Evolutionary conservation across 2,113 vertebrate species (phyloP).

Genomic region (Syngnathus scovelli): DNA sequence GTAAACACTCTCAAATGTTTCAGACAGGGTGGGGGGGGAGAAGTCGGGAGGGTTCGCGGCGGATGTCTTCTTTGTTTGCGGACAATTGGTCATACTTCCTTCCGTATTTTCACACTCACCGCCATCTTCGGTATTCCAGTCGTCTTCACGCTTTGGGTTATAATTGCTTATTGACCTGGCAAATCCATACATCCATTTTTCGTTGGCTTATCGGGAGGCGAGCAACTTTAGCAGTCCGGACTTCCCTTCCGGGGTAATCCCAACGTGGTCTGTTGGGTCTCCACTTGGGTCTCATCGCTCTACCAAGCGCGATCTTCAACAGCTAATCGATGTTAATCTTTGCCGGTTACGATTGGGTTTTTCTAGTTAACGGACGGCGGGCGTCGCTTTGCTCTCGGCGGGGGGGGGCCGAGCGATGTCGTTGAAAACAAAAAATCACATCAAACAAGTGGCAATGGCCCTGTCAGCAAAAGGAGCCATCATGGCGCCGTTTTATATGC

Average conservation of each 20-base stretch:
- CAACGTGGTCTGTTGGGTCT: too few species aligned
- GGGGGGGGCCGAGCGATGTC: conserved; percentile 36
- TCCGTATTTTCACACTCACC: conserved; percentile 47
- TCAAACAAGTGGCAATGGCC: conserved; percentile 46
- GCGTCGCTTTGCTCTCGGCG: conserved; percentile 9
- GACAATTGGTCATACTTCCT: conserved; percentile 50
- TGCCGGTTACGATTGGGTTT: background rate
- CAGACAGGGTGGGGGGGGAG: background rate
- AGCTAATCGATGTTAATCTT: background rate
- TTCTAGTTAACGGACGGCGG: conserved; percentile 5
- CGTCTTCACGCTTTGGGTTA: background rate
- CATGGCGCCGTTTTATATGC: conserved; percentile 47
- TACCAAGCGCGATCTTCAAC: background rate
- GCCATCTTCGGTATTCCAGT: conserved; percentile 4
- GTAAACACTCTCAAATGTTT: background rate
- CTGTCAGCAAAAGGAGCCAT: conserved; percentile 59
- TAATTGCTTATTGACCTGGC: background rate
- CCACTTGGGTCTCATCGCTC: background rate
- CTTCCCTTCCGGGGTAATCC: too few species aligned
- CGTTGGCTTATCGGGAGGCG: too few species aligned
- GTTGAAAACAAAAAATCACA: conserved; percentile 58
- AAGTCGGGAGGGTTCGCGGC: conserved; percentile 7
- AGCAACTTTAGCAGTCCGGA: too few species aligned
- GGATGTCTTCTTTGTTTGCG: conserved; percentile 1
- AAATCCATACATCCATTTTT: too few species aligned